A percentile compares a stretch with the other conserved stretches of the same genome.
phyloP scores from a whole-genome alignment of 2,113 vertebrate genomes.

The Phaetusa simplex region DNA sequence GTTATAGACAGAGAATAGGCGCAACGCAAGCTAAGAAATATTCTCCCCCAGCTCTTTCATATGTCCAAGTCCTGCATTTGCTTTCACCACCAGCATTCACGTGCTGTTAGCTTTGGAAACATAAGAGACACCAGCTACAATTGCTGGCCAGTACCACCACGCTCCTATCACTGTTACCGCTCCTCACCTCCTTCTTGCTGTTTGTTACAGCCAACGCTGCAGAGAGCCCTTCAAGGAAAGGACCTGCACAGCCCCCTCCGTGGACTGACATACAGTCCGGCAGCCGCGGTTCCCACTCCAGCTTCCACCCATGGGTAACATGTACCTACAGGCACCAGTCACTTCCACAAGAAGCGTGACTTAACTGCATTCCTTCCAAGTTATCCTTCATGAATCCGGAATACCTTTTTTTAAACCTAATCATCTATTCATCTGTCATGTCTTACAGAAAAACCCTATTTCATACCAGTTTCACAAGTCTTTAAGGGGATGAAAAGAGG shows the following conservation, averaged over 20 bases:
- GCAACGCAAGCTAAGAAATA: not conserved
- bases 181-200: not conserved
- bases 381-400: not conserved
- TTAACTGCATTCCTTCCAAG: not conserved
- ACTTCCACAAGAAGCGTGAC: not conserved
- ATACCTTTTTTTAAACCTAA: not conserved
- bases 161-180: rapidly evolving
- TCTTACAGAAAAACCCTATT: not conserved
- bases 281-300: rapidly evolving
- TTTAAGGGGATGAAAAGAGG: not conserved
- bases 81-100: not conserved
- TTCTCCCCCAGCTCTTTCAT: not conserved
- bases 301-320: rapidly evolving
- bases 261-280: rapidly evolving
- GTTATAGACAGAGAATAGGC: not conserved
- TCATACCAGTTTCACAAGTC: not conserved
- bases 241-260: not conserved
- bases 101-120: not conserved
- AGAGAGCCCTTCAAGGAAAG: not conserved
- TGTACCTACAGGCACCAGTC: rapidly evolving
- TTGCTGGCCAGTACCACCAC: not conserved
- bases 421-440: not conserved
- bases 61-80: not conserved
- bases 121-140: not conserved
- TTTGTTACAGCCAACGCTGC: not conserved